These are phyloP conservation scores for Lemur catta DNA, from an alignment of 2,797 vertebrate genomes.

Conservation along the genomic window DNA sequence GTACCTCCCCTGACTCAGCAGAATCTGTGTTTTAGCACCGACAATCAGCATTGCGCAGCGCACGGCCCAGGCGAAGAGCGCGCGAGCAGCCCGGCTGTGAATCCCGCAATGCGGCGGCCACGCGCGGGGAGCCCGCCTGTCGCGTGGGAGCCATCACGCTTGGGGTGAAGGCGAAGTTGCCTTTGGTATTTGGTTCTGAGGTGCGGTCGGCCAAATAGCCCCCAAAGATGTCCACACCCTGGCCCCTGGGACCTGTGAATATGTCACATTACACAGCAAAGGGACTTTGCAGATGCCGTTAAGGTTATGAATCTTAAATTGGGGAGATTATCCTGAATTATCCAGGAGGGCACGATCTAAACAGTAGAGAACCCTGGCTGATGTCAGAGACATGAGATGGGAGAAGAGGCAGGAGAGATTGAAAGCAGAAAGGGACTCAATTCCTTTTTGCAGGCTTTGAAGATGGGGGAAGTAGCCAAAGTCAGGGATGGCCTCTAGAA, in stretches of 20 bases:
- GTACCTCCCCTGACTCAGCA: background rate
- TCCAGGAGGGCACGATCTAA: no score
- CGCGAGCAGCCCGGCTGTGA: background rate
- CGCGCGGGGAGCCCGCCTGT: no score
- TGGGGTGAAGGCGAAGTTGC: background rate
- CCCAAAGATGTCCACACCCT: background rate
- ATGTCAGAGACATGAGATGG: background rate
- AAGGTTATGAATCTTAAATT: background rate
- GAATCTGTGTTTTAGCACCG: background rate
- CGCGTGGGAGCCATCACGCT: background rate
- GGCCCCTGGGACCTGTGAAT: background rate
- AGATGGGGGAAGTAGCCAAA: background rate
- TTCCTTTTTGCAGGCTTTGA: background rate
- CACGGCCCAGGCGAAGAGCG: background rate
- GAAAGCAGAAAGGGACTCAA: background rate
- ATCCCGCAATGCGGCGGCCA: background rate
- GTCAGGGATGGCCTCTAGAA: background rate
- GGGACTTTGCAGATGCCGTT: background rate
- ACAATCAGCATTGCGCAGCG: background rate
- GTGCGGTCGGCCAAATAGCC: background rate
- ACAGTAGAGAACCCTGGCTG: background rate
- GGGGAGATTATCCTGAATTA: background rate
- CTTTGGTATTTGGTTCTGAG: background rate
- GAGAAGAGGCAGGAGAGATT: background rate
- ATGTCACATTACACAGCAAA: background rate